phyloP scores from a whole-genome alignment of 2,888 invertebrate species.

The Philhelius pedissequus region DNA sequence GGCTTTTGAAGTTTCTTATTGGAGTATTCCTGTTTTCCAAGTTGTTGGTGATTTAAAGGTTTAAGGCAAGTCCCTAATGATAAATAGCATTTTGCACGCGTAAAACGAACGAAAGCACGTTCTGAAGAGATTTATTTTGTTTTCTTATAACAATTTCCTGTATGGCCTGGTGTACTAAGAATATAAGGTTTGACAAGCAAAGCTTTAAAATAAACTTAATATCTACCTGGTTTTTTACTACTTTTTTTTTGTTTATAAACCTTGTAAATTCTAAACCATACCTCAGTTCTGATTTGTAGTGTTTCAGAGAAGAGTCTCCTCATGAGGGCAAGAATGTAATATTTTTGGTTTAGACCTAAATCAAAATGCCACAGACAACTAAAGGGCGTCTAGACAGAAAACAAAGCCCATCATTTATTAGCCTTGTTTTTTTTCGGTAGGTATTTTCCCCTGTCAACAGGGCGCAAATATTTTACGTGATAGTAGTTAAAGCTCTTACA shows the following conservation, averaged over 20 bases:
- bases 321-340: not conserved
- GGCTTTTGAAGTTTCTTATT: conserved; percentile 25
- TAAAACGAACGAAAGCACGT: not conserved
- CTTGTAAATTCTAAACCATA: not conserved
- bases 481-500: not conserved
- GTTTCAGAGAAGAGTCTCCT: not conserved
- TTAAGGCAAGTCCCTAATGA: conserved; percentile 35
- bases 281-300: not conserved
- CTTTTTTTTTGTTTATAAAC: not conserved
- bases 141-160: no score
- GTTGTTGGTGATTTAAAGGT: conserved; percentile 27
- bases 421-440: not conserved
- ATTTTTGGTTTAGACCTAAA: not conserved
- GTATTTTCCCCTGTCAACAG: not conserved
- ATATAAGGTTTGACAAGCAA: conserved; percentile 1
- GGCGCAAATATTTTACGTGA: not conserved
- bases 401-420: not conserved
- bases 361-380: not conserved
- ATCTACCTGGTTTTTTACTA: not conserved
- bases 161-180: not conserved
- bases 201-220: conserved; percentile 42
- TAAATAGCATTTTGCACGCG: conserved; percentile 51
- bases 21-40: conserved; percentile 33
- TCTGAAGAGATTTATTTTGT: not conserved
- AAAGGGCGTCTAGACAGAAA: not conserved